phyloP scores from a whole-genome alignment of 2,113 vertebrate species.

The Pristiophorus japonicus region DNA sequence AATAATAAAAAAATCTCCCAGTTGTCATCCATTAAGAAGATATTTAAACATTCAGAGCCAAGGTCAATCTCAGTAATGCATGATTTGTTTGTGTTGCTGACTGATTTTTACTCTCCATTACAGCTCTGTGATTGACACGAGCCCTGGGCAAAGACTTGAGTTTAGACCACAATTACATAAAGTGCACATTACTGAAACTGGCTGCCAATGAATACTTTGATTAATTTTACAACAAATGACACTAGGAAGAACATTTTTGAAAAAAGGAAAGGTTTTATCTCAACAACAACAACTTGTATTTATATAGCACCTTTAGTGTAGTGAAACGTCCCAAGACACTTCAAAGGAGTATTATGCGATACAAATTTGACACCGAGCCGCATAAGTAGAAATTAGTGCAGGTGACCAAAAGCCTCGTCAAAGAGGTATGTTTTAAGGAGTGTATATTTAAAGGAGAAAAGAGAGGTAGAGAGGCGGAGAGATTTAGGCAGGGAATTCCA shows the following conservation, averaged over 20 bases:
- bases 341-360: too few species aligned
- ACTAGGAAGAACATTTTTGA: not conserved
- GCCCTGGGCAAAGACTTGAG: not conserved
- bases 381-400: too few species aligned
- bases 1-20: not conserved
- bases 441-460: too few species aligned
- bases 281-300: too few species aligned
- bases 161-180: not conserved
- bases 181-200: not conserved
- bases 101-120: not conserved
- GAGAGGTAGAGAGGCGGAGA: too few species aligned
- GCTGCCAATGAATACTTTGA: not conserved
- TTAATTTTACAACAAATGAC: not conserved
- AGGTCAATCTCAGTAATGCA: not conserved
- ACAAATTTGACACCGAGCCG: too few species aligned
- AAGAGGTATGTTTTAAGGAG: too few species aligned
- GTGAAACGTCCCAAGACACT: too few species aligned
- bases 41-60: not conserved
- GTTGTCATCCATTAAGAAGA: not conserved
- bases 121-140: not conserved
- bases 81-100: not conserved
- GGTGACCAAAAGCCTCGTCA: too few species aligned
- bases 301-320: too few species aligned
- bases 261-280: not conserved
- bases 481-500: too few species aligned